Base-by-base conservation (phyloP, 2,113 vertebrate genomes). In the Tauraco erythrolophus region DNA sequence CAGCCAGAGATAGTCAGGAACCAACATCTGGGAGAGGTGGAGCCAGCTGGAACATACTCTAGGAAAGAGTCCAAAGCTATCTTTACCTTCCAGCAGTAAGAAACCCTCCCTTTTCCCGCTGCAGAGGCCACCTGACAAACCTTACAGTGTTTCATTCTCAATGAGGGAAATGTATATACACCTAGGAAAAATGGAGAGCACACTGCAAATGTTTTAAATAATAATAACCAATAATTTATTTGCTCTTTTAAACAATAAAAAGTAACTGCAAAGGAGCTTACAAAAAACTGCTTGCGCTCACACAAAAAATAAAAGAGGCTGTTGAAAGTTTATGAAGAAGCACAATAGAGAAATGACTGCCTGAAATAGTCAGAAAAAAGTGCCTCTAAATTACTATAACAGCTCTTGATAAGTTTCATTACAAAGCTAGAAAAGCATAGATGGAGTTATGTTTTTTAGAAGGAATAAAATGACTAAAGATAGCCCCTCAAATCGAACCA, bases 1-100 rank as follows among this genome's bases (percentile, higher is more conserved):
- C 21, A 39, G 94, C 91, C 96, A 97, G 89, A 94, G 89, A 93
- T 94, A 96, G 77, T 96, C 91, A 94, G 82, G 94, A 94, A 95
- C 89, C 93, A 97, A 90, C 89, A 95, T 94, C 89, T 95, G 92
- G 89, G 87, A 89, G 78, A 92, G 58, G 68, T 81, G 90, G 84
- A 94, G 96, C 93, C 92, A 94, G 95, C 78, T 94, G 94, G 87
- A 97, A 95, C 81, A 88, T 8, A 96, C 31, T 56, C 68, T 77
- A 94, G 94, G 91, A 95, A 92, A 81, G 46, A 93, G 51, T 88
- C 94, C 95, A 94, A 95, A 97, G 78, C 65, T 92, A 95, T 84
- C 82, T 74, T 14, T 94, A 93, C 86, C 92, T 97, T 94, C 86
- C 86, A 88, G 94, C 43, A 1, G 53, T 31, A 64, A 88, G 60